Conservation (phyloP, 2,797 vertebrate species). For the Diplodus sargus region DNA sequence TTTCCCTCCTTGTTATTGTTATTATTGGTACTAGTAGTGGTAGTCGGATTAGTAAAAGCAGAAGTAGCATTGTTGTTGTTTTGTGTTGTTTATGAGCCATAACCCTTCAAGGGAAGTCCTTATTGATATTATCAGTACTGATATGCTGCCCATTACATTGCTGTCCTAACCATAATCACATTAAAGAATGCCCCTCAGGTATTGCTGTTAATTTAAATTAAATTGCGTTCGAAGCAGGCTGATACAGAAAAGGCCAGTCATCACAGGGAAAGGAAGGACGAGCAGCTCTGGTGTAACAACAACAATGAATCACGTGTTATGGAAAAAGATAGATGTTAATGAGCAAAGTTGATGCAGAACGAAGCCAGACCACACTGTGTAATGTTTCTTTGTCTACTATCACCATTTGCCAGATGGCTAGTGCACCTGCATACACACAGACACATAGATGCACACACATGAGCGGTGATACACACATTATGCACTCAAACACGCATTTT, state of each 20-base stretch:
- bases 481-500: background rate
- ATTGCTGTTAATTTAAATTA: conserved; percentile 49
- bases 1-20: background rate
- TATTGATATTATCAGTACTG: conserved; percentile 26
- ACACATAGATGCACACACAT: conserved; percentile 28
- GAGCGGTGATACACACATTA: background rate
- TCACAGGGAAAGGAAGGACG: conserved; percentile 16
- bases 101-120: conserved; percentile 19
- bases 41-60: background rate
- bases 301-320: conserved; percentile 47
- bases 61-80: background rate
- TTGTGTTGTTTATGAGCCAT: conserved; percentile 12
- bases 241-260: conserved; percentile 38
- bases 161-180: conserved; percentile 44
- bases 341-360: conserved; percentile 41
- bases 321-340: conserved; percentile 54
- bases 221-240: conserved; percentile 27
- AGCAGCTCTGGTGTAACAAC: conserved; percentile 26
- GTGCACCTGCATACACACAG: conserved; percentile 38
- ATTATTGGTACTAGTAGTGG: background rate
- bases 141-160: conserved; percentile 44
- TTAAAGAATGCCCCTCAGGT: conserved; percentile 48
- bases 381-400: conserved; percentile 50
- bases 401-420: conserved; percentile 53
- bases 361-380: conserved; percentile 25